phyloP scores from a whole-genome alignment of 2,113 vertebrate species.

The Varanus komodoensis region DNA sequence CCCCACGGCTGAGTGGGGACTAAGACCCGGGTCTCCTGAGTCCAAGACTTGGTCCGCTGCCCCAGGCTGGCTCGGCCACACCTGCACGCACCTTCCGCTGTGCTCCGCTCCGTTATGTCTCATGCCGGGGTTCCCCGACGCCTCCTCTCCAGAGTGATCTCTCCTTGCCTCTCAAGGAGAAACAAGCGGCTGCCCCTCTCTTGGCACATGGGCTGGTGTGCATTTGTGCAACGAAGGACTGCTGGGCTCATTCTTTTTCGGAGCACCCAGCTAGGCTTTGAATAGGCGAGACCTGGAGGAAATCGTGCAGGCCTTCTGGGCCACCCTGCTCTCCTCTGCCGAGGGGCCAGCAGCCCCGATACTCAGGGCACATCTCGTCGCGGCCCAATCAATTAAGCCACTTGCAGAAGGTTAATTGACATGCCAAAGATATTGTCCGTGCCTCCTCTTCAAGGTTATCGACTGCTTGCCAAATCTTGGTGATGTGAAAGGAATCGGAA shows the following conservation, averaged over 20 bases:
- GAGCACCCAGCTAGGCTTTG: neutral
- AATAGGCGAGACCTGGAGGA: neutral
- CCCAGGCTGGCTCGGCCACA: neutral
- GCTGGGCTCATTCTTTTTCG: too few relatives aligned
- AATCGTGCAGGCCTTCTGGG: neutral
- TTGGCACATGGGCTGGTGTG: neutral
- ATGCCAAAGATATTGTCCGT: constrained; percentile 62
- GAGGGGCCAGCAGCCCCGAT: constrained; percentile 44
- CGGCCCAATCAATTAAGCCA: constrained; percentile 65
- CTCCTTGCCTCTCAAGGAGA: neutral
- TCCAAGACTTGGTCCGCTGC: too few relatives aligned
- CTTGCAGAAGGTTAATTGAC: constrained; percentile 67
- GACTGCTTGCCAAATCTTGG: constrained; percentile 75
- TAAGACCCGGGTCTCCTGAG: too few relatives aligned
- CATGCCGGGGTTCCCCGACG: too few relatives aligned
- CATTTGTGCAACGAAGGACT: neutral
- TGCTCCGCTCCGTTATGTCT: neutral
- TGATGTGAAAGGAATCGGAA: constrained; percentile 77
- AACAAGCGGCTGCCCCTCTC: too few relatives aligned
- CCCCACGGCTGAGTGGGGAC: too few relatives aligned
- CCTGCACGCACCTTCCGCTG: neutral
- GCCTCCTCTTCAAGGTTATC: constrained; percentile 79
- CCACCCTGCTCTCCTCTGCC: constrained; percentile 1
- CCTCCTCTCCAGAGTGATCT: too few relatives aligned
- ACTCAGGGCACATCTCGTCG: constrained; percentile 43